Evolutionary conservation across 2,888 invertebrate genomes (phyloP).

Genomic region (Andrena bicolor): DNA sequence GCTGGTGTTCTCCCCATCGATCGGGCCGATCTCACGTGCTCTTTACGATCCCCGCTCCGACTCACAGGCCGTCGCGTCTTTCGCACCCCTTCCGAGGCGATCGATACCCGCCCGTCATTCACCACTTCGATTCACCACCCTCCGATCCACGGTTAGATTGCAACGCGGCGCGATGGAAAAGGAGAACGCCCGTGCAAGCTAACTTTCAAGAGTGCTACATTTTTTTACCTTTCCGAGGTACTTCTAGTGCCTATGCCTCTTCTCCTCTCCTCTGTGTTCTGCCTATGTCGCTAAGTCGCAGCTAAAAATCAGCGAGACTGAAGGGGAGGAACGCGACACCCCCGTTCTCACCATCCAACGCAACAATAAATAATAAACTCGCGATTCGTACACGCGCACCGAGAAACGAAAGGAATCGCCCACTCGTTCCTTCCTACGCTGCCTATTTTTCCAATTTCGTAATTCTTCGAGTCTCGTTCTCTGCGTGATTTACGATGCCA

Average conservation of each 20-base stretch:
- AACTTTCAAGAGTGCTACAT: constrained; percentile 82
- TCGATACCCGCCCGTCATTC: constrained; percentile 34
- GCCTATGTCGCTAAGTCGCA: constrained; percentile 76
- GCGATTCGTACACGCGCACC: constrained; percentile 62
- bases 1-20: constrained; percentile 76
- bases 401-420: constrained; percentile 48
- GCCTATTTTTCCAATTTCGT: neutral
- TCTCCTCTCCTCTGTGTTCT: constrained; percentile 69
- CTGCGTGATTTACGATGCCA: neutral
- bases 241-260: constrained; percentile 77
- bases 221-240: constrained; percentile 76
- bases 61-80: constrained; percentile 26
- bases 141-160: constrained; percentile 18
- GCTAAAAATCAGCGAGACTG: constrained; percentile 70
- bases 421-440: constrained; percentile 38
- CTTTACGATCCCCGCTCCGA: constrained; percentile 24
- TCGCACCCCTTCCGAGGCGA: constrained; percentile 1
- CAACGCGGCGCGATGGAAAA: constrained; percentile 69
- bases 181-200: constrained; percentile 79
- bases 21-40: constrained; percentile 59
- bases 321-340: constrained; percentile 54
- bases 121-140: constrained; percentile 20
- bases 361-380: constrained; percentile 71
- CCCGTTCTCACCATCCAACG: constrained; percentile 54
- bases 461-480: neutral